Evolutionary conservation across 2,888 invertebrate genomes (phyloP).

Genomic region (Spodoptera littoralis): DNA sequence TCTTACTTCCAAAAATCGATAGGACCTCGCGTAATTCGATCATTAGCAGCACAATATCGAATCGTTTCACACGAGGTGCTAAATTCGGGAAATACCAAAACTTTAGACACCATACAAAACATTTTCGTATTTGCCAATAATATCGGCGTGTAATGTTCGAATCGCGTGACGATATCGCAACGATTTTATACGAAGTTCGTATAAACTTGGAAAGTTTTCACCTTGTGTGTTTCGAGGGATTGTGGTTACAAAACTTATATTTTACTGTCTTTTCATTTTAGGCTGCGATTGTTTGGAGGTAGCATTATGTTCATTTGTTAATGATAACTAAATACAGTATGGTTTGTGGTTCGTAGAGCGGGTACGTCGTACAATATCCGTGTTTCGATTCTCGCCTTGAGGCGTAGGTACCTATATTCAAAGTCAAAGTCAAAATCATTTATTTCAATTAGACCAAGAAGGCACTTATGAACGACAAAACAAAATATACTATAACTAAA

Average conservation of each 20-base stretch:
- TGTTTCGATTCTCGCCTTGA: too few relatives aligned
- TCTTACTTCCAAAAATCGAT: too few relatives aligned
- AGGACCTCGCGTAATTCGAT: too few relatives aligned
- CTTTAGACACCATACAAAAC: constrained; percentile 29
- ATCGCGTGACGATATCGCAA: constrained; percentile 51
- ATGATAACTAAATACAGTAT: too few relatives aligned
- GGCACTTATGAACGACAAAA: too few relatives aligned
- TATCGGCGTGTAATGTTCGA: constrained; percentile 46
- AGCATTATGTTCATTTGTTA: constrained; percentile 12
- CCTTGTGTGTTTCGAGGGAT: constrained; percentile 39
- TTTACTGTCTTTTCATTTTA: constrained; percentile 32
- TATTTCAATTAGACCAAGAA: too few relatives aligned
- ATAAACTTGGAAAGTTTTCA: constrained; percentile 46
- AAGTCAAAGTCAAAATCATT: too few relatives aligned
- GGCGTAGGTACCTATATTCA: too few relatives aligned
- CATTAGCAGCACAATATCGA: constrained; percentile 11
- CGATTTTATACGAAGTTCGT: constrained; percentile 40
- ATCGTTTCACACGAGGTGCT: constrained; percentile 35
- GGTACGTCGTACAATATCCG: too few relatives aligned
- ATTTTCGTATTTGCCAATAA: constrained; percentile 47
- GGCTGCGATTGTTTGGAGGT: constrained; percentile 21
- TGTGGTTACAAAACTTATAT: constrained; percentile 20
- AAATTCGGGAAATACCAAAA: constrained; percentile 37
- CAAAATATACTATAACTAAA: too few relatives aligned
- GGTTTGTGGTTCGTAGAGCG: too few relatives aligned